Evolutionary conservation across 2,797 vertebrate species (phyloP).

Genomic region (Alcedo atthis): DNA sequence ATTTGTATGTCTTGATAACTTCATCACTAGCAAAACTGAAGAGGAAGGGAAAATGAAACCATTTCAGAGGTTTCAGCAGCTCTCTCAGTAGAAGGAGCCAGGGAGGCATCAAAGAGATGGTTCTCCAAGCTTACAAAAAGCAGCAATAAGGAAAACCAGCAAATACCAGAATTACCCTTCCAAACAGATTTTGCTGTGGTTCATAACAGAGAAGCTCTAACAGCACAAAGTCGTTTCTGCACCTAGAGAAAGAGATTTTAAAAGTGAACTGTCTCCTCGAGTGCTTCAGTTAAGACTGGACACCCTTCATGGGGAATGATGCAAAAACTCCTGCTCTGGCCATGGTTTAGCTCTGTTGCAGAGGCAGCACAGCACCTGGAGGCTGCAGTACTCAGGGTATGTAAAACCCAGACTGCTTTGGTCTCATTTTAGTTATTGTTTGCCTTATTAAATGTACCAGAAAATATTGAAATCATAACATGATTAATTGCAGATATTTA

Average conservation of each 20-base stretch:
- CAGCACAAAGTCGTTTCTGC: neutral
- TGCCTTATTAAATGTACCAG: neutral
- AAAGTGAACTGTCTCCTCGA: neutral
- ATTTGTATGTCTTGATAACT: constrained; percentile 15
- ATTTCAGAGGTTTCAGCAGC: neutral
- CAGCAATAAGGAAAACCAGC: neutral
- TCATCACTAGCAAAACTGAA: neutral
- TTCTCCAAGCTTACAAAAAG: neutral
- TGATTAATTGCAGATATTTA: neutral
- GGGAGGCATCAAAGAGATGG: neutral
- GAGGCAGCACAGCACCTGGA: neutral
- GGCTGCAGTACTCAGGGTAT: neutral
- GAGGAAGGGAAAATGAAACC: neutral
- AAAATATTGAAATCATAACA: neutral
- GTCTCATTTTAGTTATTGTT: neutral
- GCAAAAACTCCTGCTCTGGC: neutral
- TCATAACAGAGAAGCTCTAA: neutral
- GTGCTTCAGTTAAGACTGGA: neutral
- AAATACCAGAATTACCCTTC: neutral
- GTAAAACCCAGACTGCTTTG: neutral
- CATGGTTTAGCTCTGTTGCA: neutral
- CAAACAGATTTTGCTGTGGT: neutral
- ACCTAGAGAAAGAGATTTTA: neutral
- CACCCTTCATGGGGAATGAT: neutral
- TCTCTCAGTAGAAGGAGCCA: neutral